Conservation (phyloP, 2,113 vertebrate genomes). For the Xenopus tropicalis region UCB_Xtro_10.0 CM004447.2:84438001-84438500, state of each 20-base stretch:
- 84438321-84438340: constrained; percentile 21
- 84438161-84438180: constrained; percentile 38
- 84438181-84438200: constrained; percentile 39
- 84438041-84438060: constrained; percentile 16
- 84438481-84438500: neutral
- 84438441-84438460: neutral
- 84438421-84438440: neutral
- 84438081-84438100: constrained; percentile 12
- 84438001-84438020: constrained; percentile 23
- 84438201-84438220: constrained; percentile 39
- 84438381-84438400: constrained; percentile 28
- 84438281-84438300: constrained; percentile 41
- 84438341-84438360: neutral
- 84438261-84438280: constrained; percentile 35
- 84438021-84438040: constrained; percentile 20
- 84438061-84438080: constrained; percentile 25
- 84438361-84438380: constrained; percentile 17
- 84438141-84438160: constrained; percentile 35
- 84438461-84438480: no score
- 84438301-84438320: constrained; percentile 37
- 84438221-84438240: constrained; percentile 1
- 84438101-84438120: constrained; percentile 26
- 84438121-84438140: constrained; percentile 39
- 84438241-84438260: constrained; percentile 42
- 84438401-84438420: neutral